These are phyloP conservation scores for Caenorhabditis wallacei DNA, from an alignment of 2,888 invertebrate genomes.

Conservation along the genomic window DNA sequence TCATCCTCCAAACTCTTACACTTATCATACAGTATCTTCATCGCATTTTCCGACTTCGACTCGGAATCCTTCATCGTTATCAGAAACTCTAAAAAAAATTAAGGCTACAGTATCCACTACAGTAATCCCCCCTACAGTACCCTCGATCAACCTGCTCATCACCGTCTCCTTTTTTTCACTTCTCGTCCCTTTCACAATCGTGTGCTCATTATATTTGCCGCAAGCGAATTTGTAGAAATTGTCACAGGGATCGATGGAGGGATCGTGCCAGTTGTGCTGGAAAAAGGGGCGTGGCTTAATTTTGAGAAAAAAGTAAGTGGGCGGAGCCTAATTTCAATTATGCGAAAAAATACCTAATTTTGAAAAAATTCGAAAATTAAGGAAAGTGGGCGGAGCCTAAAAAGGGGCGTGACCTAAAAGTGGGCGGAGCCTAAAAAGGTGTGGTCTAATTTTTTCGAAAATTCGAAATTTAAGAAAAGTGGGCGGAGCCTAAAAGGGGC, in stretches of 20 bases:
- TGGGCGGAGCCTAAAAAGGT: not conserved
- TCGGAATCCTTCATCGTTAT: not conserved
- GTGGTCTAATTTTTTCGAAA: not conserved
- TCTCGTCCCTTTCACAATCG: not conserved
- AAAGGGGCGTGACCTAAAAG: not conserved
- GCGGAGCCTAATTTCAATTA: too few species aligned
- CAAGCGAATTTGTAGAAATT: conserved; percentile 78
- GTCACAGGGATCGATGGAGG: conserved; percentile 73
- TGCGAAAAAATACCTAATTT: not conserved
- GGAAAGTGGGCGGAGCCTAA: not conserved
- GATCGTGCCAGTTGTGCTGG: conserved; percentile 30
- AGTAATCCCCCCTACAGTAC: too few species aligned
- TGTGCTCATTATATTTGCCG: conserved; percentile 59
- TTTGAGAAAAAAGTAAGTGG: not conserved
- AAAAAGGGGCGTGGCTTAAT: not conserved
- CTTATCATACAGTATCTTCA: conserved; percentile 3
- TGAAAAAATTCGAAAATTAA: not conserved
- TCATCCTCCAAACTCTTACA: not conserved
- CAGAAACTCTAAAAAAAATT: not conserved
- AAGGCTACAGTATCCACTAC: too few species aligned
- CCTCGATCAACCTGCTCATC: not conserved
- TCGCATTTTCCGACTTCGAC: conserved; percentile 7
- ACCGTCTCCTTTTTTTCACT: not conserved
- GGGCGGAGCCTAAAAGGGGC: not conserved
- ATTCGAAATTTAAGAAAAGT: too few species aligned